These are phyloP conservation scores for Pristionchus maxplancki DNA, from an alignment of 2,888 invertebrate genomes.

Conservation along the genomic window DNA sequence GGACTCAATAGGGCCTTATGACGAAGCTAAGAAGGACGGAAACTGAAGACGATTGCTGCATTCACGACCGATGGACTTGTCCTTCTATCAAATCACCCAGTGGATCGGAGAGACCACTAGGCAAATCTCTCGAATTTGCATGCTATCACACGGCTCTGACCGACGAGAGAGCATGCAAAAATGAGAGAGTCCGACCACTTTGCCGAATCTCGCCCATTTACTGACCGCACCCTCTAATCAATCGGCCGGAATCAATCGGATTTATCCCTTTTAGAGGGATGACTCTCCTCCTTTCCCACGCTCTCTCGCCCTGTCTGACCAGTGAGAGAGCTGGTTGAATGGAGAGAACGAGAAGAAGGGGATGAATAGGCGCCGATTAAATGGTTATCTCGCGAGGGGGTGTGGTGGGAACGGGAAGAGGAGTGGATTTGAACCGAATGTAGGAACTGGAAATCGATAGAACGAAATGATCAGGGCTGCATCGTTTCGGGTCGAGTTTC, in stretches of 20 bases:
- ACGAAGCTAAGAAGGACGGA: too few relatives aligned
- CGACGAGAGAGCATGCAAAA: too few relatives aligned
- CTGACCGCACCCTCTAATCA: conserved; percentile 43
- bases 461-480: too few relatives aligned
- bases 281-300: neutral
- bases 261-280: neutral
- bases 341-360: neutral
- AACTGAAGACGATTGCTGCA: too few relatives aligned
- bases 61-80: too few relatives aligned
- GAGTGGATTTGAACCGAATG: neutral
- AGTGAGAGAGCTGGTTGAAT: neutral
- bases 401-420: neutral
- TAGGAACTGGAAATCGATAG: neutral
- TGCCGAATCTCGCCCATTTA: neutral
- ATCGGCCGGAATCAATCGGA: neutral
- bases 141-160: too few relatives aligned
- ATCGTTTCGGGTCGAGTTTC: too few relatives aligned
- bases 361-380: neutral
- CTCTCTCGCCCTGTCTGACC: neutral
- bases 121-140: too few relatives aligned
- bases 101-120: too few relatives aligned
- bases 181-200: too few relatives aligned
- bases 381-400: conserved; percentile 5
- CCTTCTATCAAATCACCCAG: too few relatives aligned
- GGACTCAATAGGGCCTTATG: too few relatives aligned